Base-by-base conservation (phyloP, 2,888 invertebrate species). In the Agapetus fuscipes region DNA sequence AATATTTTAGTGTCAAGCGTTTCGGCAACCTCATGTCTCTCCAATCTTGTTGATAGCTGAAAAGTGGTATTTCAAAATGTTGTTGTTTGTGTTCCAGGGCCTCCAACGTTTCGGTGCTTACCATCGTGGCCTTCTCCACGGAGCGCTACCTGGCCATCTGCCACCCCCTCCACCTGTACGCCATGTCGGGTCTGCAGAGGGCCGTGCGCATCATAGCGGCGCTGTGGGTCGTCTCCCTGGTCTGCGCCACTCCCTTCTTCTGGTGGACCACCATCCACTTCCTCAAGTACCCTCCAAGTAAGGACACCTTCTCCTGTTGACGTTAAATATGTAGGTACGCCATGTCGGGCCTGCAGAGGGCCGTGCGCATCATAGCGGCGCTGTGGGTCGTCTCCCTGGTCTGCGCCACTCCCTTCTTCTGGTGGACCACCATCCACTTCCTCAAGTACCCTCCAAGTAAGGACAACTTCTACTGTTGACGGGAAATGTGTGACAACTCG, bases 141-240 rank as follows among this genome's bases (percentile, higher is more conserved):
- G 93, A 93, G 65, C 74, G 93, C 29, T 89, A 90, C 66, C 65
- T 91, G 49, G 91, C 91, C 20, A 91, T 93, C 54, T 93, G 93
- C 57, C 85, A 90, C 58, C 91, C 93, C 0, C 64, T 93, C 27
- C 79, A 81, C 55, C 72, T 84, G 44, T 84, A 88, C 61, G 78
- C 82, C 25, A 83, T 90, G 77, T 83, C 86, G 1, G 85, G 86
- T 2, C 74, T 88, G 17, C 77, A 83, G 33, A 68, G 91, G n/a
- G 87, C 89, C 2, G 61, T 83, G 20, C 74, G 82, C 46, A 84
- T 90, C 47, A 86, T 93, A 33, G 70, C 80, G 0, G 71, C 72
- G 1, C 66, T 89, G 5, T 93, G 93, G 93, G 54, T 78, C 2
- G 55, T 85, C 5, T 81, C 88, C 0, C 71, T 87, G 31, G 44